phyloP scores from a whole-genome alignment of 1,140 invertebrate species.

The Heliconius congener region DNA sequence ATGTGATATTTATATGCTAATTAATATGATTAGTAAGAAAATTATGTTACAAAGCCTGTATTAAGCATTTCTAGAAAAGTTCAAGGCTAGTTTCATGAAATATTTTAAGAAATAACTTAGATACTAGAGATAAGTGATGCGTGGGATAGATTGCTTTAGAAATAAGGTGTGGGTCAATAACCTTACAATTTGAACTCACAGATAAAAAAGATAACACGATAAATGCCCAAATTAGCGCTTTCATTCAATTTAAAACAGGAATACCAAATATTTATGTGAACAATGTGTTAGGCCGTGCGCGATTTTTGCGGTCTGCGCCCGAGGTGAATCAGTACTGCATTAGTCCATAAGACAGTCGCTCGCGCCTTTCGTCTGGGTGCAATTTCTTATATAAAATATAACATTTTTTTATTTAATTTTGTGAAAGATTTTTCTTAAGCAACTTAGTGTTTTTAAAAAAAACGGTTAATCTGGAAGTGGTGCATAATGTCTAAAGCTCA shows the following conservation, averaged over 20 bases:
- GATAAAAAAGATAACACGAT: slow-evolving; percentile 16
- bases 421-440: slow-evolving; percentile 18
- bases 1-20: background rate
- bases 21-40: background rate
- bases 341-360: slow-evolving; percentile 73
- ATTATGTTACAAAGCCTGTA: background rate
- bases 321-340: slow-evolving; percentile 76
- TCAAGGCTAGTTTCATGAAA: background rate
- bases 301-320: slow-evolving; percentile 70
- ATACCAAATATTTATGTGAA: slow-evolving; percentile 68
- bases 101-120: background rate
- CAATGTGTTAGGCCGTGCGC: slow-evolving; percentile 66
- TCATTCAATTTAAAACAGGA: slow-evolving; percentile 31
- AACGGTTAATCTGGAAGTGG: background rate
- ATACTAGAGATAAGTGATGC: background rate
- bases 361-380: slow-evolving; percentile 61
- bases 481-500: slow-evolving; percentile 61
- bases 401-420: slow-evolving; percentile 45
- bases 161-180: background rate
- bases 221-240: slow-evolving; percentile 8
- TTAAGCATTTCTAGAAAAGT: background rate
- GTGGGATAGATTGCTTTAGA: background rate
- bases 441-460: background rate
- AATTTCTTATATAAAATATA: slow-evolving; percentile 74
- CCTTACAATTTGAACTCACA: background rate